Percentiles rank a stretch among this genome's conserved stretches.
Conservation (phyloP, 2,797 vertebrate genomes). For the Enteromius mattozi region DNA sequence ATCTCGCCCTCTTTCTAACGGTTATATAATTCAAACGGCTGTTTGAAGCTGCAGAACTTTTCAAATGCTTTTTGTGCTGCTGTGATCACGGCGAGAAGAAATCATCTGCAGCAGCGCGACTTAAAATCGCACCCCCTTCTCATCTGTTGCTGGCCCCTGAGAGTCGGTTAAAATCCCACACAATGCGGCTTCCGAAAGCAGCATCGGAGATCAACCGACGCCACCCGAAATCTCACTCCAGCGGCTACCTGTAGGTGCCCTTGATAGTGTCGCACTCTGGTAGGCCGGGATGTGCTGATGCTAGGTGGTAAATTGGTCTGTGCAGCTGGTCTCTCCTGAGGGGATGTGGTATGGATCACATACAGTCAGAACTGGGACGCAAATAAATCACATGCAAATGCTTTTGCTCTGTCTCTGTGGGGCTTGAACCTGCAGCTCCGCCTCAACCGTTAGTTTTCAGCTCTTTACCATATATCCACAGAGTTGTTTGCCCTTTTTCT, state of each 20-base stretch:
- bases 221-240: neutral
- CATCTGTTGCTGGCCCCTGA: slow-evolving; percentile 45
- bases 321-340: slow-evolving; percentile 52
- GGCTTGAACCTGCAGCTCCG: slow-evolving; percentile 4
- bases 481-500: neutral
- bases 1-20: slow-evolving; percentile 17
- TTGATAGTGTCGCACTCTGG: slow-evolving; percentile 46
- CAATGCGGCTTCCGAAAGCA: neutral
- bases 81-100: slow-evolving; percentile 66
- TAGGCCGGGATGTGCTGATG: slow-evolving; percentile 40
- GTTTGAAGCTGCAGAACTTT: slow-evolving; percentile 75
- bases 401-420: neutral
- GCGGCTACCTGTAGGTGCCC: slow-evolving; percentile 37
- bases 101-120: slow-evolving; percentile 55
- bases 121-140: slow-evolving; percentile 44
- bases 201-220: neutral
- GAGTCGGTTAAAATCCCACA: slow-evolving; percentile 50
- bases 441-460: neutral
- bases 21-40: slow-evolving; percentile 75
- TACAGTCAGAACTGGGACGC: slow-evolving; percentile 52
- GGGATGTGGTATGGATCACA: slow-evolving; percentile 56
- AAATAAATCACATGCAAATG: slow-evolving; percentile 55
- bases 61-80: slow-evolving; percentile 67
- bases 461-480: neutral
- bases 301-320: slow-evolving; percentile 51